Base-by-base conservation (phyloP, 2,888 invertebrate genomes). In the Eupithecia subfuscata region DNA sequence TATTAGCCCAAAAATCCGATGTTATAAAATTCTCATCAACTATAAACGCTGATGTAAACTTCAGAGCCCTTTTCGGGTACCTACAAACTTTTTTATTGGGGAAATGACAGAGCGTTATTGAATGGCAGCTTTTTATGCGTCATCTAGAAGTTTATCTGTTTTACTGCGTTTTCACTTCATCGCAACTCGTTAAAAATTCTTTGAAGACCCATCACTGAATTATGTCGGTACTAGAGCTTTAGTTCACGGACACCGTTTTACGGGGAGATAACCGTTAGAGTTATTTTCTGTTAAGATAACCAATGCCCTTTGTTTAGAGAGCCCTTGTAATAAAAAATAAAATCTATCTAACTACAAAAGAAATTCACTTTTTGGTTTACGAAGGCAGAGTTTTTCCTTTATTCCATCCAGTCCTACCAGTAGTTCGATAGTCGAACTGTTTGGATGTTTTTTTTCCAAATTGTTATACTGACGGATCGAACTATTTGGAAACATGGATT, bases 1-100 rank as follows among this genome's bases (percentile, higher is more conserved):
- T 12, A 43, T 37, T 37, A 37, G 9, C 34, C 37, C n/a, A 65
- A 37, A 37, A 67, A 67, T 68, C 68, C 22, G 67, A 18, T 8
- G 74, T 74, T 77, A 60, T 78, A 71, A 70, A 74, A 74, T 68
- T 37, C 71, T 1, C 71, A 25, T 67, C 52, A 69, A 71, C 71
- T 77, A 65, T 78, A 77, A 79, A 76, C 78, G 79, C 71, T 52
- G 73, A 69, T 60, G 77, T 69, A 43, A 71, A 72, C 40, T 63
- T 68, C 52, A 5, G 18, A 72, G 48, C 71, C 64, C 45, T 69
- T 73, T 67, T 67, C 65, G 65, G 65, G 65, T 40, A n/a, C 43
- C 34, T n/a, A 60, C 45, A 34, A 72, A 70, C 73, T 75, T 76
- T 76, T 76, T 76, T 69, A 76, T 69, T 56, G 56, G 69, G 69